These are phyloP conservation scores for Osmerus mordax DNA, from an alignment of 2,113 vertebrate genomes.

Conservation along the genomic window DNA sequence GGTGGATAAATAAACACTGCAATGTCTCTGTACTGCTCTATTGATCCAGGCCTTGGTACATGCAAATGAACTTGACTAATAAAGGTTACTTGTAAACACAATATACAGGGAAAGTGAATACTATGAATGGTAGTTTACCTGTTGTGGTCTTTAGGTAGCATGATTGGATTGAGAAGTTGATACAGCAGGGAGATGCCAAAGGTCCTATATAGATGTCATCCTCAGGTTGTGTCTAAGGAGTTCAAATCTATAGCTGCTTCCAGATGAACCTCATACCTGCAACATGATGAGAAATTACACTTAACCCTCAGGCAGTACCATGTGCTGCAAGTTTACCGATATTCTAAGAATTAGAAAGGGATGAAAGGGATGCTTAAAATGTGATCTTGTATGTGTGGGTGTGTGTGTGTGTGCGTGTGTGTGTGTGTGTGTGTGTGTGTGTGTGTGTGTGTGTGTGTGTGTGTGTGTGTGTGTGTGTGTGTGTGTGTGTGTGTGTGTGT, in stretches of 20 bases:
- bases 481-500: too few relatives aligned
- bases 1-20: too few relatives aligned
- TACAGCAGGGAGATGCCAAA: conserved; percentile 22
- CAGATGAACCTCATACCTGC: conserved; percentile 38
- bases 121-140: conserved; percentile 54
- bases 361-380: too few relatives aligned
- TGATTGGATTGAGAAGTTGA: conserved; percentile 29
- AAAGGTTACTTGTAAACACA: not conserved
- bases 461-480: too few relatives aligned
- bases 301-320: not conserved
- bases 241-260: conserved; percentile 38
- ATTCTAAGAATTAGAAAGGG: too few relatives aligned
- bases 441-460: too few relatives aligned
- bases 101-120: not conserved
- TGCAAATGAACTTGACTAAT: not conserved
- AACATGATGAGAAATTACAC: conserved; percentile 18
- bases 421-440: too few relatives aligned
- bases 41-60: too few relatives aligned
- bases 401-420: too few relatives aligned
- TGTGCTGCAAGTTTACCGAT: too few relatives aligned
- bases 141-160: conserved; percentile 52
- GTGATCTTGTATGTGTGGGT: too few relatives aligned
- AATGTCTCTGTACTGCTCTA: too few relatives aligned
- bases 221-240: conserved; percentile 34
- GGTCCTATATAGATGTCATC: conserved; percentile 51